Evolutionary conservation across 2,797 vertebrate genomes (phyloP).

Genomic region (Chrosomus eos): DNA sequence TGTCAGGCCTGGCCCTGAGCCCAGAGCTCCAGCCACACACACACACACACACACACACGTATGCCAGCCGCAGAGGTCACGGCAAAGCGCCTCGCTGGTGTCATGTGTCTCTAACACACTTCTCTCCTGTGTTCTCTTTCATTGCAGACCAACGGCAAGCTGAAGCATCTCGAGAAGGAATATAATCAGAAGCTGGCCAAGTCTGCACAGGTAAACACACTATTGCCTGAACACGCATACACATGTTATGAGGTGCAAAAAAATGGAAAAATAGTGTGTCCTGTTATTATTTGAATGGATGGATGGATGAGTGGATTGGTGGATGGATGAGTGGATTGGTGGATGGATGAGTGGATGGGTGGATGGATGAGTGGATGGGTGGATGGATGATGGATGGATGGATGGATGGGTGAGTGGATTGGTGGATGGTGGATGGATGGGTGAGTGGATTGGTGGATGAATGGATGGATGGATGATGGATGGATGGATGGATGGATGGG

Average conservation of each 20-base stretch:
- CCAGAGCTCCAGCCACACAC: slow-evolving; percentile 78
- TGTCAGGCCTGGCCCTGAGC: slow-evolving; percentile 78
- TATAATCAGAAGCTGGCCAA: slow-evolving; percentile 84
- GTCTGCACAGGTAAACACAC: slow-evolving; percentile 84
- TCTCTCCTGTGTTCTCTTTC: slow-evolving; percentile 55
- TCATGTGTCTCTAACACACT: slow-evolving; percentile 62
- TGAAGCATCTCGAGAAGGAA: slow-evolving; percentile 91
- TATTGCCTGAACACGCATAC: slow-evolving; percentile 49
- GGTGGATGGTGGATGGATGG: not conserved
- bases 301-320: not conserved
- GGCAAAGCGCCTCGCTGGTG: slow-evolving; percentile 72
- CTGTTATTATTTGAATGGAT: not conserved
- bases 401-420: not conserved
- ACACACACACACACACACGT: slow-evolving; percentile 70
- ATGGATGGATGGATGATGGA: not conserved
- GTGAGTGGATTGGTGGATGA: not conserved
- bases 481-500: no score
- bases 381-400: not conserved
- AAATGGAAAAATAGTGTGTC: not conserved
- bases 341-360: not conserved
- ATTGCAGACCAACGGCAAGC: slow-evolving; percentile 85
- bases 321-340: not conserved
- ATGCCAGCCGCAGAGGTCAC: slow-evolving; percentile 80
- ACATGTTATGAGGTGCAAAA: slow-evolving; percentile 50
- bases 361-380: not conserved